A percentile compares a stretch with the other conserved stretches of the same genome.
Evolutionary conservation across 2,888 invertebrate species (phyloP).

Genomic region (Ctenicera cuprea): DNA sequence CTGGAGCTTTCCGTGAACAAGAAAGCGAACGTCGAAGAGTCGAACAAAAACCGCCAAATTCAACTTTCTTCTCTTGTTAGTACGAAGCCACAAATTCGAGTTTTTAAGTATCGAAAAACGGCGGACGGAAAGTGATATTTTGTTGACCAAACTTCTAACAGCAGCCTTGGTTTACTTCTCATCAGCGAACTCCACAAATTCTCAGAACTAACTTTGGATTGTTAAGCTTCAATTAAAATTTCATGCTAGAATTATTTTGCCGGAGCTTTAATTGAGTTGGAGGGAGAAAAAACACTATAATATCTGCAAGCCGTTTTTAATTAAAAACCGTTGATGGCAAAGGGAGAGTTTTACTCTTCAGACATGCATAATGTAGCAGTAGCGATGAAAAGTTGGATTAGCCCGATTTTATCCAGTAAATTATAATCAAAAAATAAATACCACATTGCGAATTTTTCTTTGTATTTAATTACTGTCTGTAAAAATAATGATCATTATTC

Average conservation of each 20-base stretch:
- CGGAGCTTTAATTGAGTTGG: conserved; percentile 47
- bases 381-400: conserved; percentile 14
- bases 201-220: conserved; percentile 54
- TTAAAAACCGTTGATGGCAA: conserved; percentile 45
- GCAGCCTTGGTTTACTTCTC: conserved; percentile 21
- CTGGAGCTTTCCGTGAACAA: neutral
- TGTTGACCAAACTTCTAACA: conserved; percentile 29
- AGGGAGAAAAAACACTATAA: conserved; percentile 45
- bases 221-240: conserved; percentile 57
- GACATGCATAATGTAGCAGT: conserved; percentile 29
- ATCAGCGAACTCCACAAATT: conserved; percentile 43
- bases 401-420: conserved; percentile 4
- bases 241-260: conserved; percentile 53
- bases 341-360: conserved; percentile 23
- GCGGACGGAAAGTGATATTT: conserved; percentile 22
- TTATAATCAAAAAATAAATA: neutral
- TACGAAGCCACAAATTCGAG: neutral
- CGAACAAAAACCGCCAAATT: neutral
- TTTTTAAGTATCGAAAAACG: neutral
- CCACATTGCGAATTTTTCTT: too few relatives aligned
- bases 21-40: neutral
- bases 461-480: too few relatives aligned
- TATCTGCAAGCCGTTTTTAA: conserved; percentile 49
- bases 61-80: neutral
- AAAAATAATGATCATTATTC: too few relatives aligned